phyloP scores from a whole-genome alignment of 2,888 invertebrate genomes.

The Agrotis exclamationis region DNA sequence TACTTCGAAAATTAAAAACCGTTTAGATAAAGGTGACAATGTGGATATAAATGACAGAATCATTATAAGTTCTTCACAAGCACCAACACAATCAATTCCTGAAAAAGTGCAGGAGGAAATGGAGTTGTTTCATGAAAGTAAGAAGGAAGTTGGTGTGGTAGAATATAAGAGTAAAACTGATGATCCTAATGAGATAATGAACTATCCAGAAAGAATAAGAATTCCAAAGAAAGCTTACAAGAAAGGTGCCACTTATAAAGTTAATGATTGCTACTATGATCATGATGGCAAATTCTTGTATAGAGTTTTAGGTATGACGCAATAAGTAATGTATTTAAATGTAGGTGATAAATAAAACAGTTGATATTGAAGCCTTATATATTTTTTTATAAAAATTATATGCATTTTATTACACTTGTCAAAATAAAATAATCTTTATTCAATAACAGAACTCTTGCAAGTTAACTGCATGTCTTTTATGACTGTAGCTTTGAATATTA shows the following conservation, averaged over 20 bases:
- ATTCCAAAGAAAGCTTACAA: slow-evolving; percentile 93
- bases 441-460: slow-evolving; percentile 61
- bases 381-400: slow-evolving; percentile 89
- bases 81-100: slow-evolving; percentile 44
- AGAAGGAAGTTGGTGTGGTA: slow-evolving; percentile 66
- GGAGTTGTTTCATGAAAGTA: slow-evolving; percentile 68
- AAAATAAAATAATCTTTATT: slow-evolving; percentile 80
- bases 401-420: slow-evolving; percentile 85
- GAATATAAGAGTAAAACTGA: slow-evolving; percentile 72
- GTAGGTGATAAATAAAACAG: slow-evolving; percentile 79
- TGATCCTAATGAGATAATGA: slow-evolving; percentile 69
- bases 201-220: slow-evolving; percentile 92
- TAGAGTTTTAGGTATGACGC: slow-evolving; percentile 93
- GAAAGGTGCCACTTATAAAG: slow-evolving; percentile 93
- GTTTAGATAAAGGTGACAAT: slow-evolving; percentile 78
- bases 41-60: slow-evolving; percentile 81
- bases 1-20: slow-evolving; percentile 77
- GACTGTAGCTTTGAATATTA: slow-evolving; percentile 56
- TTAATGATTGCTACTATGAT: slow-evolving; percentile 95
- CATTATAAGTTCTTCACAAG: slow-evolving; percentile 74
- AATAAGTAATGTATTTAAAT: slow-evolving; percentile 52
- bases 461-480: slow-evolving; percentile 73
- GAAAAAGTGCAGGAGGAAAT: slow-evolving; percentile 71
- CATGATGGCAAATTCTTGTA: slow-evolving; percentile 95
- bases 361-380: slow-evolving; percentile 81